Evolutionary conservation across 2,113 vertebrate genomes (phyloP).

Genomic region (Xenopus laevis): DNA sequence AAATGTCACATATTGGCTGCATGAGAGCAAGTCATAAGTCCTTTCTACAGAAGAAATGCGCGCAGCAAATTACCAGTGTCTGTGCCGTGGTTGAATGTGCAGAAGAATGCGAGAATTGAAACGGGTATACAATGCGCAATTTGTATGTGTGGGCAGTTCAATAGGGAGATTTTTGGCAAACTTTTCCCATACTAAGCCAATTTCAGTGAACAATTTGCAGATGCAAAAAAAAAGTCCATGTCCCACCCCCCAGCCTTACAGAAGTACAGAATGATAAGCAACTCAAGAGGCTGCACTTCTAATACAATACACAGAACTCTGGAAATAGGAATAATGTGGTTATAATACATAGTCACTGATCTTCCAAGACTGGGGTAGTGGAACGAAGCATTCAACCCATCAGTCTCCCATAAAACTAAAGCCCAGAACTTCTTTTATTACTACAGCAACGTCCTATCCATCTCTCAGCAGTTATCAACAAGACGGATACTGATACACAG

Average conservation of each 20-base stretch:
- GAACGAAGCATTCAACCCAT: too few species aligned
- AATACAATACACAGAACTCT: slow-evolving; percentile 3
- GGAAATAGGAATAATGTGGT: too few species aligned
- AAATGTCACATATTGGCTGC: slow-evolving; percentile 39
- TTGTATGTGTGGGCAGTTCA: slow-evolving; percentile 40
- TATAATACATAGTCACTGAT: too few species aligned
- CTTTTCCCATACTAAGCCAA: slow-evolving; percentile 12
- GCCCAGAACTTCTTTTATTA: not conserved
- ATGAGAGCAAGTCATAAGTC: slow-evolving; percentile 1
- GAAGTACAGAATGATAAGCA: not conserved
- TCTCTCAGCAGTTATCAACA: too few species aligned
- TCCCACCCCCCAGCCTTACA: not conserved
- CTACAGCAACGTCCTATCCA: too few species aligned
- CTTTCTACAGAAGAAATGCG: slow-evolving; percentile 2
- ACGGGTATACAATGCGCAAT: slow-evolving; percentile 16
- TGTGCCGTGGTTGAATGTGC: slow-evolving; percentile 14
- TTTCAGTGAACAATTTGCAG: slow-evolving; percentile 16
- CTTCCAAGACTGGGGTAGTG: too few species aligned
- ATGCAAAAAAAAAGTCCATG: too few species aligned
- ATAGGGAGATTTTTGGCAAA: slow-evolving; percentile 38
- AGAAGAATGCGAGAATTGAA: not conserved
- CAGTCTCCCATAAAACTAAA: too few species aligned
- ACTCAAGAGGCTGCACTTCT: not conserved
- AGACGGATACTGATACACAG: too few species aligned
- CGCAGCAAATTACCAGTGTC: slow-evolving; percentile 11